Evolutionary conservation across 2,113 vertebrate species (phyloP).

Genomic region (Carassius gibelio): DNA sequence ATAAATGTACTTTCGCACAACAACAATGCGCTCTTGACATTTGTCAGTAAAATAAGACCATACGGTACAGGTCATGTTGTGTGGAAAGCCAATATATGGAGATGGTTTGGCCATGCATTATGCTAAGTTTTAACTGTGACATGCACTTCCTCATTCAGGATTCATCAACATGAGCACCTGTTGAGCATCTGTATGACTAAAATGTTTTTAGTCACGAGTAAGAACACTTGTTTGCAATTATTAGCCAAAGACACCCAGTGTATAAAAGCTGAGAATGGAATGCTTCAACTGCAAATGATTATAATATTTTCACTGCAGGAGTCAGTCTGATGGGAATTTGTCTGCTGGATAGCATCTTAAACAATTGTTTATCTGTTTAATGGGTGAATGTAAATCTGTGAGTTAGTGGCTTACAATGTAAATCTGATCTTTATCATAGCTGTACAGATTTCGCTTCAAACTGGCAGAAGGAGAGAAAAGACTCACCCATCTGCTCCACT

Average conservation of each 20-base stretch:
- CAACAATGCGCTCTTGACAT: too few species aligned
- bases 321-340: slow-evolving; percentile 12
- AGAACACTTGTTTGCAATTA: not conserved
- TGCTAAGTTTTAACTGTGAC: not conserved
- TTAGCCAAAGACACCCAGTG: not conserved
- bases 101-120: not conserved
- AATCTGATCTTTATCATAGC: not conserved
- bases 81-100: not conserved
- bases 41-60: too few species aligned
- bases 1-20: too few species aligned
- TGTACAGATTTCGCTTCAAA: not conserved
- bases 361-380: slow-evolving; percentile 8
- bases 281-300: not conserved
- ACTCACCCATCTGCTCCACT: slow-evolving; percentile 98
- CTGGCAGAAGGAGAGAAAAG: not conserved
- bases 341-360: slow-evolving; percentile 11
- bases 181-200: not conserved
- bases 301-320: slow-evolving; percentile 11
- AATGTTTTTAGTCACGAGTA: not conserved
- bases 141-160: not conserved
- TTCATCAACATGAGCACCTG: not conserved
- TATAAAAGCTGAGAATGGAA: not conserved
- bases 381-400: slow-evolving; percentile 6
- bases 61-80: not conserved
- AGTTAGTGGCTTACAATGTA: not conserved